A percentile compares a stretch with the other conserved stretches of the same genome.
phyloP scores from a whole-genome alignment of 2,797 vertebrate species.

The Sandelia bainsii region DNA sequence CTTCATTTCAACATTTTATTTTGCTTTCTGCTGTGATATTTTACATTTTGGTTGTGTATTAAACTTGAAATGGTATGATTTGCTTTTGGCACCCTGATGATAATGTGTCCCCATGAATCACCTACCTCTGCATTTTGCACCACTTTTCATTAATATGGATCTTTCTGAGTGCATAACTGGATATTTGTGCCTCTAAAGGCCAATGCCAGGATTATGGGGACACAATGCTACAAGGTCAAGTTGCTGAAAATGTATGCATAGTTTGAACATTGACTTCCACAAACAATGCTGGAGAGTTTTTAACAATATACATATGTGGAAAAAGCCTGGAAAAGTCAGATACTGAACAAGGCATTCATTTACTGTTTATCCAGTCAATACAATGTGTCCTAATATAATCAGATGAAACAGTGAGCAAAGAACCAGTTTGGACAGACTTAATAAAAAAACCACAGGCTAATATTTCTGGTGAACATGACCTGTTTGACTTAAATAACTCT shows the following conservation, averaged over 20 bases:
- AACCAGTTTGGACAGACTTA: background rate
- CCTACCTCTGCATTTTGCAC: slow-evolving; percentile 26
- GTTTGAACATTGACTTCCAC: slow-evolving; percentile 13
- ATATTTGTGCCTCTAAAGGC: slow-evolving; percentile 13
- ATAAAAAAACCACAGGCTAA: background rate
- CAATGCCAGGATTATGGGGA: slow-evolving; percentile 19
- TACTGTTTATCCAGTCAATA: background rate
- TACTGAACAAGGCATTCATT: background rate
- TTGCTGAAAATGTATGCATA: slow-evolving; percentile 11
- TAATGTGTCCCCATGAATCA: slow-evolving; percentile 25
- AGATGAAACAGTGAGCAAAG: background rate
- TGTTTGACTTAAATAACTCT: background rate
- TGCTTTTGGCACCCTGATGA: slow-evolving; percentile 18
- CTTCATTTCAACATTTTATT: slow-evolving; percentile 1
- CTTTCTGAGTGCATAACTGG: slow-evolving; percentile 11
- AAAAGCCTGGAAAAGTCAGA: background rate
- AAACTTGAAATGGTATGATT: slow-evolving; percentile 16
- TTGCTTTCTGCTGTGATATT: slow-evolving; percentile 2
- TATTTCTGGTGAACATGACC: slow-evolving; percentile 8
- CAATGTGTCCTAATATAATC: background rate
- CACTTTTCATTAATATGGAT: slow-evolving; percentile 45
- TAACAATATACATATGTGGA: background rate
- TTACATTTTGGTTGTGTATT: slow-evolving; percentile 23
- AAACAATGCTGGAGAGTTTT: background rate
- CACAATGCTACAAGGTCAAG: slow-evolving; percentile 23